A percentile compares a stretch with the other conserved stretches of the same genome.
phyloP scores from a whole-genome alignment of 2,797 vertebrate genomes.

The Scolopax bukidnonensis region DNA sequence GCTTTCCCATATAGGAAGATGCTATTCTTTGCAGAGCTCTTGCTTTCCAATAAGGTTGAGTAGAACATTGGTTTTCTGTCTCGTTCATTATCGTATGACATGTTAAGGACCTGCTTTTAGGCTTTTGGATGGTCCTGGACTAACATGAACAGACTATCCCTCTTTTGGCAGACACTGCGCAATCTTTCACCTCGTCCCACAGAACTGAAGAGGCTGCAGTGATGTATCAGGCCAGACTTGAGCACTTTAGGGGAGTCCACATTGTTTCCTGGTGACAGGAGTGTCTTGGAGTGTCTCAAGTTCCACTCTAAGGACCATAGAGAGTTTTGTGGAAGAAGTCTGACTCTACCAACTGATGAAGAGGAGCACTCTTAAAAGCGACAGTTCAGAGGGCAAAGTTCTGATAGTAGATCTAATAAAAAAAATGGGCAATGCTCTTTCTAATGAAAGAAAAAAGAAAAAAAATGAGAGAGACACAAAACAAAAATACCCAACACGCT shows the following conservation, averaged over 20 bases:
- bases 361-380: background rate
- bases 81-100: background rate
- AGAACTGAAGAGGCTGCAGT: background rate
- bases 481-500: fast-evolving
- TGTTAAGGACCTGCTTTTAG: background rate
- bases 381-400: background rate
- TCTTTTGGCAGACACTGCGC: background rate
- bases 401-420: background rate
- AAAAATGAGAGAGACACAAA: no score
- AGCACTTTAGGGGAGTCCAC: background rate
- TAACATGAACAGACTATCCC: background rate
- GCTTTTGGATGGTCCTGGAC: background rate
- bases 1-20: background rate
- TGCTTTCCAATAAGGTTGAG: conserved; percentile 14
- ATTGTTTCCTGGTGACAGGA: background rate
- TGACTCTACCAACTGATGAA: background rate
- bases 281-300: background rate
- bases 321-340: background rate
- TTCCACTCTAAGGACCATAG: background rate
- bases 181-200: background rate
- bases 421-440: fast-evolving
- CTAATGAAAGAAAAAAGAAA: background rate
- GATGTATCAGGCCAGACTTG: background rate
- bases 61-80: background rate
- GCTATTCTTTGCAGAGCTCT: background rate